A percentile compares a stretch with the other conserved stretches of the same genome.
These are phyloP conservation scores for Mantis religiosa DNA, from an alignment of 2,888 invertebrate genomes.

Conservation along the genomic window DNA sequence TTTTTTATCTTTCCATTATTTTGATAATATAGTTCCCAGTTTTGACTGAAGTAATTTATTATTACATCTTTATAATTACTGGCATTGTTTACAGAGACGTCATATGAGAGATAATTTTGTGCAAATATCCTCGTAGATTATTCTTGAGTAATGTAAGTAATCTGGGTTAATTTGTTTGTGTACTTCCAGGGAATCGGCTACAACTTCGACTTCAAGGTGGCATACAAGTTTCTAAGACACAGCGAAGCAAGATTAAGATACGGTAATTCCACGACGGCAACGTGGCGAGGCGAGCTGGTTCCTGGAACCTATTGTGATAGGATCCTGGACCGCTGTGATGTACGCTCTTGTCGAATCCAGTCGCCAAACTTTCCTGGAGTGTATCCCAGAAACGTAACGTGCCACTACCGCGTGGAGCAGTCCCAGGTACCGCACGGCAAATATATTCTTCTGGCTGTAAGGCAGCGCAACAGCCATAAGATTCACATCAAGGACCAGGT, in stretches of 20 bases:
- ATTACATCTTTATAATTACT: background rate
- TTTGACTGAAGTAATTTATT: background rate
- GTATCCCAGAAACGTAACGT: conserved; percentile 78
- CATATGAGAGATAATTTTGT: background rate
- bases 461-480: conserved; percentile 74
- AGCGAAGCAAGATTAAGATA: conserved; percentile 73
- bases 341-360: conserved; percentile 66
- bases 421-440: conserved; percentile 60
- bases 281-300: conserved; percentile 72
- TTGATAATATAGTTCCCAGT: too few species aligned
- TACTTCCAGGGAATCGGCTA: conserved; percentile 63
- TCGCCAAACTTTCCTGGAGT: conserved; percentile 89
- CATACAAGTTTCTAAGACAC: conserved; percentile 75
- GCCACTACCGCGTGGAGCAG: conserved; percentile 67
- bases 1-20: too few species aligned
- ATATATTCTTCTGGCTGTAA: conserved; percentile 69
- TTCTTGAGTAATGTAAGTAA: background rate
- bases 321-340: conserved; percentile 72
- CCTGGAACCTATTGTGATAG: conserved; percentile 77
- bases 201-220: conserved; percentile 79
- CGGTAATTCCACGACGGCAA: conserved; percentile 67
- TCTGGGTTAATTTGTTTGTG: conserved; percentile 1
- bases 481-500: conserved; percentile 75
- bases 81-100: background rate
- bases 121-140: background rate